Evolutionary conservation across 2,797 vertebrate species (phyloP), one percentile per base, ranked within the genome.

Genomic region (Gambusia yucatana): DNA sequence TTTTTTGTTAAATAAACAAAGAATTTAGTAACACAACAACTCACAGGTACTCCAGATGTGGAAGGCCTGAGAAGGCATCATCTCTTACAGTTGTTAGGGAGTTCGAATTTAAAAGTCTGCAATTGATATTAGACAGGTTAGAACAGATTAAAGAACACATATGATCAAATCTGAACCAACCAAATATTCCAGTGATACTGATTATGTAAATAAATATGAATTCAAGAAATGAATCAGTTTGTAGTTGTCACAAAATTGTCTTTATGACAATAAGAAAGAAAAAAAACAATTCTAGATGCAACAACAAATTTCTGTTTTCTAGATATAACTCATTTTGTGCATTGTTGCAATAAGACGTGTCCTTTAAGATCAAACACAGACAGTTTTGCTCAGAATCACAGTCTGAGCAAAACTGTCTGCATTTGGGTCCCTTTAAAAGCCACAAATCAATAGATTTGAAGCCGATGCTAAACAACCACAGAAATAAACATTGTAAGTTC

Each of bases 1-100:
- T 44, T 50, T 22, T 47, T 44, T 46, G 17, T n/a, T 61, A 0
- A 76, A 22, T 2, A 75, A 30, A 55, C 9, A 10, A 79, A 47
- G 41, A 0, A 46, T 41, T 14, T 13, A 25, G 3, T 25, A 43
- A 43, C 2, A 2, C 39, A 48, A 36, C 9, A 83, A 97, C 98
- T 98, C 95, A 99, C 98, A 99, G 94, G 92, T 99, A 99, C 87
- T 99, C 98, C 6, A 99, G 96, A 89, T 99, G 98, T 77, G 98
- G 96, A 82, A 99, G 98, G 41, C 98, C 98, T 85, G 97, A 96
- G 89, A 99, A 99, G 10, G 98, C 97, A 89, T 99, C 98, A 57
- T 99, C 98, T 82, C 97, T 95, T 92, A 99, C 96, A 89, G 97
- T 95, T 6, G 97, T 97, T 44, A 99, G 97, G 69, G 97, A 97